Percentiles rank a stretch among this genome's conserved stretches.
Evolutionary conservation across 2,797 vertebrate species (phyloP).

Genomic region (Pipistrellus kuhlii): DNA sequence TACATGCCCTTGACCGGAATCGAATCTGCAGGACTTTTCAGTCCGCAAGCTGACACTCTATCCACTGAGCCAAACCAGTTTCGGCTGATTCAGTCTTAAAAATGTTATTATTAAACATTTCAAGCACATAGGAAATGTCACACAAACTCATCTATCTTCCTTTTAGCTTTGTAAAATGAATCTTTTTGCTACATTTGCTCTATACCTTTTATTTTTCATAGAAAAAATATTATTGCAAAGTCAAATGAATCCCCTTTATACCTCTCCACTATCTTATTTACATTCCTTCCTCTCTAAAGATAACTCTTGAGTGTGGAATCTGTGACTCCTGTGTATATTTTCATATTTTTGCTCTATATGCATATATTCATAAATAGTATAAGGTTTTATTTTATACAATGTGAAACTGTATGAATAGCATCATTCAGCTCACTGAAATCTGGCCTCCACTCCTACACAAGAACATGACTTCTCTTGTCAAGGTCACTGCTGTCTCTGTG

Average conservation of each 20-base stretch:
- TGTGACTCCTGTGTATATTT: slow-evolving; percentile 8
- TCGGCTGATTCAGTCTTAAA: slow-evolving; percentile 23
- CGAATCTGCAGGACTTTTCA: too few species aligned
- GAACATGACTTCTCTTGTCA: slow-evolving; percentile 41
- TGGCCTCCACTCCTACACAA: neutral
- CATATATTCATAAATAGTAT: neutral
- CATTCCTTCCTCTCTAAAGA: slow-evolving; percentile 19
- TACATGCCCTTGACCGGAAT: too few species aligned
- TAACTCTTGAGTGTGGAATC: slow-evolving; percentile 20
- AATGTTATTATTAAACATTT: neutral
- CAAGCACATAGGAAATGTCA: neutral
- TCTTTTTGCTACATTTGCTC: neutral
- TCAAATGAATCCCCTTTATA: neutral
- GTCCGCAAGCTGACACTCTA: too few species aligned
- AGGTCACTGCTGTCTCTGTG: neutral
- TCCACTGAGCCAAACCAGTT: too few species aligned
- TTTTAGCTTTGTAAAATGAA: slow-evolving; percentile 41
- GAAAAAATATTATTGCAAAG: slow-evolving; percentile 6
- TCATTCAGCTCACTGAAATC: slow-evolving; percentile 33
- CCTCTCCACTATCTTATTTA: neutral
- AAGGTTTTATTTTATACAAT: neutral
- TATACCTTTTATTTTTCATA: slow-evolving; percentile 42
- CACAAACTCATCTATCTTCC: neutral
- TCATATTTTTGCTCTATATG: neutral
- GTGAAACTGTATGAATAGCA: neutral